Percentiles rank a stretch among this genome's conserved stretches.
Evolutionary conservation across 2,113 vertebrate species (phyloP).

Genomic region (Coptodon rendalli): DNA sequence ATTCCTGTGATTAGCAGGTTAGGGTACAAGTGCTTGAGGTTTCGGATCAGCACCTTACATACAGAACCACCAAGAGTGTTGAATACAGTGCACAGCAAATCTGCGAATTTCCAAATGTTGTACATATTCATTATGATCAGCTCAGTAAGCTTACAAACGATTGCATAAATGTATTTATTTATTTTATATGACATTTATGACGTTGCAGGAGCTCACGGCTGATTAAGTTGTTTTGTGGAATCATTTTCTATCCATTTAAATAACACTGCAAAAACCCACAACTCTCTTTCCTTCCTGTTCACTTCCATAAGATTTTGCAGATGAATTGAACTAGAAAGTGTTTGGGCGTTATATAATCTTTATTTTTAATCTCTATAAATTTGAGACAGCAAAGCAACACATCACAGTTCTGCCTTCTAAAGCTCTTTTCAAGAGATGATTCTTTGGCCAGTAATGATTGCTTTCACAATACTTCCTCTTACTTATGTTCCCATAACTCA

Average conservation of each 20-base stretch:
- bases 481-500: slow-evolving; percentile 42
- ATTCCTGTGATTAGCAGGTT: slow-evolving; percentile 38
- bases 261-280: not conserved
- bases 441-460: slow-evolving; percentile 36
- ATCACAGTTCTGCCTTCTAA: not conserved
- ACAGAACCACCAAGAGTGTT: not conserved
- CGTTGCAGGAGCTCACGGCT: not conserved
- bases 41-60: slow-evolving; percentile 5
- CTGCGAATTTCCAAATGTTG: not conserved
- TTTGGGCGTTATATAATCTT: not conserved
- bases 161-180: not conserved
- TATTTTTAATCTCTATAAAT: slow-evolving; percentile 6
- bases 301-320: not conserved
- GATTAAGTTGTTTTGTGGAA: not conserved
- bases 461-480: slow-evolving; percentile 31
- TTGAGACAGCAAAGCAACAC: slow-evolving; percentile 6
- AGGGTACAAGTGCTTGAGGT: not conserved
- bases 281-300: not conserved
- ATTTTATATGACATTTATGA: not conserved
- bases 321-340: not conserved
- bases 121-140: not conserved
- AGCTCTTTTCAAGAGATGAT: not conserved
- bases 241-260: not conserved
- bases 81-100: not conserved
- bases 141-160: not conserved